Percentiles rank a stretch among this genome's conserved stretches.
Conservation (phyloP, 2,113 vertebrate genomes). For the Puntigrus tetrazona region DNA sequence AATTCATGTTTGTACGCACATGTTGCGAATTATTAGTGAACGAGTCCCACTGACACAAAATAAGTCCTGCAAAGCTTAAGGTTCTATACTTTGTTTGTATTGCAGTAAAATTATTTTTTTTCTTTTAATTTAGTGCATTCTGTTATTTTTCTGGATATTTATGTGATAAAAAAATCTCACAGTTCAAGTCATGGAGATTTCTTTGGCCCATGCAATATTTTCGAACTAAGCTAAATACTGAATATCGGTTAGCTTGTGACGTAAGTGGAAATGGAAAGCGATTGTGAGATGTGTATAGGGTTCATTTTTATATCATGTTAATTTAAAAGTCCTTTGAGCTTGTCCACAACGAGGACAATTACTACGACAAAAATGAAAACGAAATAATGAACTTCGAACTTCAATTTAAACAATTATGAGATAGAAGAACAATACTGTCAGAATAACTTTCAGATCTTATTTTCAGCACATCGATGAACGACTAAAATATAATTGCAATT, state of each 20-base stretch:
- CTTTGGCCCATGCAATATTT: background rate
- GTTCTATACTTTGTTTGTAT: background rate
- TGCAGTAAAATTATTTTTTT: background rate
- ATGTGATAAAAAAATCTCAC: no score
- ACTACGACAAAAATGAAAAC: background rate
- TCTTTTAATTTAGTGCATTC: background rate
- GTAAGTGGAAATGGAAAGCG: background rate
- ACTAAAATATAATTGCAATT: background rate
- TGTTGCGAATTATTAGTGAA: no score
- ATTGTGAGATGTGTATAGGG: background rate
- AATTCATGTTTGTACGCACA: no score
- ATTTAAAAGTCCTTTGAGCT: background rate
- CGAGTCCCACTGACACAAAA: no score
- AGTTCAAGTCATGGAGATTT: background rate
- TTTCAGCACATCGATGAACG: background rate
- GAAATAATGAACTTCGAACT: background rate
- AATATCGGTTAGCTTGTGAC: background rate
- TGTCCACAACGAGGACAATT: background rate
- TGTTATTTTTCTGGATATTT: background rate
- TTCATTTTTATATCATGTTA: background rate
- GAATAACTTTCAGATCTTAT: background rate
- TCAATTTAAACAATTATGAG: background rate
- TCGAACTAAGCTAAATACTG: background rate
- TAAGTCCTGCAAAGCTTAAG: background rate
- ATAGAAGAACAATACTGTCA: background rate